Evolutionary conservation across 1,140 invertebrate genomes (phyloP), one percentile per base, ranked within the genome.

Genomic region (Drosophila seguyi): DNA sequence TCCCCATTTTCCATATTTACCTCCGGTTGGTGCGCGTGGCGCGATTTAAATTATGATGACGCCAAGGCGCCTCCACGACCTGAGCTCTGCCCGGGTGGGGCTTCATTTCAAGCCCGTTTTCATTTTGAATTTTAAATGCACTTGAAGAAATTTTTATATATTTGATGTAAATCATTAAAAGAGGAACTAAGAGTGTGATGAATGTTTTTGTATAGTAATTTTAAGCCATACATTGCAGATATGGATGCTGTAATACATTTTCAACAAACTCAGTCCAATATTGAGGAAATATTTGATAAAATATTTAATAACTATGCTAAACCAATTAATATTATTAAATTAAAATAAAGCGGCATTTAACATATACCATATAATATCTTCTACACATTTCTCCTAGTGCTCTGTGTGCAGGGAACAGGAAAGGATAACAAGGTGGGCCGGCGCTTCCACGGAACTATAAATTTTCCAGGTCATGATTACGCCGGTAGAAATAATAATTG

Each of bases 21-120:
- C 36, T 41, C 18, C 34, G 48, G 44, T 60, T 44, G 22, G 81
- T 87, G 77, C 69, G 84, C 84, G 80, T 83, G 84, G 72, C 68
- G 80, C 76, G 68, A 81, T 86, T 85, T 85, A 85, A 85, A 85
- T 86, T 84, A 84, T 85, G 81, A 85, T 86, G 82, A 84, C 82
- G 82, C 78, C 81, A 79, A 78, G 75, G 74, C 60, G 53, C 44
- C 71, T 58, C 31, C 47, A 22, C 47, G 47, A 38, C 47, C 42
- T 47, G 27, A 11, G 27, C 47, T 34, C 45, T 31, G 5, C 4
- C 16, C 58, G 41, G 48, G 73, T 79, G 78, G 58, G 57, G 18
- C 39, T 39, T n/a, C 13, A 36, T 69, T 72, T 56, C 13, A 52
- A 57, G 27, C 42, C 52, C 34, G 22, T 13, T 71, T 48, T 18